Evolutionary conservation across 2,113 vertebrate genomes (phyloP), one percentile per base, ranked within the genome.

Genomic region (Chaenocephalus aceratus): DNA sequence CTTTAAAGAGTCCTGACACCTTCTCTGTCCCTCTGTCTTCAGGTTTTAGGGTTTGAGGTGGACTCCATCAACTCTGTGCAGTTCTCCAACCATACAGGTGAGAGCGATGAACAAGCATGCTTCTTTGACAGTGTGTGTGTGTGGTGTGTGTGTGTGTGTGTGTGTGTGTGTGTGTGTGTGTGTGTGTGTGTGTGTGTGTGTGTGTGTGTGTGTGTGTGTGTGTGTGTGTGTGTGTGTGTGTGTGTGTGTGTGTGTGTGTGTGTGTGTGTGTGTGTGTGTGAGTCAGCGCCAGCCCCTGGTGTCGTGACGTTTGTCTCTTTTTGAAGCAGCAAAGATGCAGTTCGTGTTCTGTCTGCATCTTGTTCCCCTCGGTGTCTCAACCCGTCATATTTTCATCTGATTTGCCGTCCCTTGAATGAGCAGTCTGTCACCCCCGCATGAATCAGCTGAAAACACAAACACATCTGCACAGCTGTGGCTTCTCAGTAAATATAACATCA

Each of bases 81-180:
- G 95, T 99, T 99, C 93, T 99, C 98, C 88, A 99, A 99, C 93
- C 98, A 99, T 75, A 99, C 98, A 95, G 98, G 98, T 99, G 93
- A 92, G 86, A 41, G n/a, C 1, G 26, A 48, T 34, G 14, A 45
- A 53, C 23, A 2, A 6, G 5, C 67, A 6, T 2, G 2, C 41
- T 13, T 71, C 1, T 59, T 30, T 30, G 26, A n/a, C n/a, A n/a
- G n/a, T n/a, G n/a, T n/a, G n/a, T n/a, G n/a, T n/a, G n/a, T n/a
- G n/a, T n/a, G n/a, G n/a, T n/a, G n/a, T n/a, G n/a, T n/a, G n/a
- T n/a, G n/a, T n/a, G n/a, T n/a, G n/a, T n/a, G n/a, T n/a, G n/a
- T 8, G 41, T 49, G 21, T 68, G n/a, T n/a, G n/a, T n/a, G n/a
- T n/a, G n/a, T n/a, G n/a, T n/a, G n/a, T 13, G 21, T 68, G n/a